Conservation (phyloP, 2,797 vertebrate genomes). For the Calcarius lapponicus region DNA sequence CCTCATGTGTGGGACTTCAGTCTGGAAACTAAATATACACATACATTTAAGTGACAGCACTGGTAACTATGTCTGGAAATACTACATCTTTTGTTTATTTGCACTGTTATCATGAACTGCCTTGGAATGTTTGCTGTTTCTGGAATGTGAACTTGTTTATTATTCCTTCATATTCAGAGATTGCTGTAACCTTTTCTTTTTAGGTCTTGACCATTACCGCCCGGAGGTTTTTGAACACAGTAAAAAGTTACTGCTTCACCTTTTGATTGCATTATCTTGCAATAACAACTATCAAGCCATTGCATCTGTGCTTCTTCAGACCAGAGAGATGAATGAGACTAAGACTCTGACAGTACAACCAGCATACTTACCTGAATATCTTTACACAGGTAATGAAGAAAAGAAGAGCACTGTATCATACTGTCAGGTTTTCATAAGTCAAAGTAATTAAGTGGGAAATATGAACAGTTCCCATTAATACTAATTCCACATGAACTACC, state of each 20-base stretch:
- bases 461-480: neutral
- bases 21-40: neutral
- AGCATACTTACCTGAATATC: constrained; percentile 89
- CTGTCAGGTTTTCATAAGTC: neutral
- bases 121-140: constrained; percentile 49
- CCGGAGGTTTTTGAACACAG: constrained; percentile 98
- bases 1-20: neutral
- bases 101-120: neutral
- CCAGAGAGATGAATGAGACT: constrained; percentile 91
- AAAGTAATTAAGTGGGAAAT: neutral
- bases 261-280: constrained; percentile 93
- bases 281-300: constrained; percentile 96
- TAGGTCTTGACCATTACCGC: constrained; percentile 97
- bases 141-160: constrained; percentile 59
- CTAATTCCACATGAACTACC: neutral
- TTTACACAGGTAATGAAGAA: constrained; percentile 85
- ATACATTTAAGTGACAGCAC: neutral
- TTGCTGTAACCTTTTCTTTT: constrained; percentile 43
- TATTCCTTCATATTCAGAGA: constrained; percentile 26
- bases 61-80: neutral
- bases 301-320: constrained; percentile 93
- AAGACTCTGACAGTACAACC: constrained; percentile 95
- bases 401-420: neutral
- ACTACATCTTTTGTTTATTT: constrained; percentile 16
- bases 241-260: constrained; percentile 93